Conservation (phyloP, 2,888 invertebrate species). For the Polymixis lichenea region DNA sequence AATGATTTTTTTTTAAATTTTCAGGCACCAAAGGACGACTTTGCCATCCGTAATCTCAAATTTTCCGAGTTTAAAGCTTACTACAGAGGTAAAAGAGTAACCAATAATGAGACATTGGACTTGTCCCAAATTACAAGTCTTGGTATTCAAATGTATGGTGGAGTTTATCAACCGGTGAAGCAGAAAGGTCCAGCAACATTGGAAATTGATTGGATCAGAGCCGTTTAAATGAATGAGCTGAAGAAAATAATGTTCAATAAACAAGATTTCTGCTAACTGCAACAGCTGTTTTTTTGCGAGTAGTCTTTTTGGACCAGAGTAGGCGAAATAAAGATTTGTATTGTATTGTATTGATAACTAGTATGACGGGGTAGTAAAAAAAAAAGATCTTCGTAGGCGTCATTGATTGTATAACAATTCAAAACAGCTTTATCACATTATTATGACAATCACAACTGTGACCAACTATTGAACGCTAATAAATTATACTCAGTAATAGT, state of each 20-base stretch:
- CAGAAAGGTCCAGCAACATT: slow-evolving; percentile 92
- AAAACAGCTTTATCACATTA: slow-evolving; percentile 1
- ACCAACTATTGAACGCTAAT: background rate
- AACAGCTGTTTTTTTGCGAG: slow-evolving; percentile 11
- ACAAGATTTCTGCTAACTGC: slow-evolving; percentile 24
- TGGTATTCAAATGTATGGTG: slow-evolving; percentile 92
- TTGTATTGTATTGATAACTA: slow-evolving; percentile 5
- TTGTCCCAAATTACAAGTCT: slow-evolving; percentile 90
- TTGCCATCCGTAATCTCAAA: slow-evolving; percentile 88
- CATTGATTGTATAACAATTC: background rate
- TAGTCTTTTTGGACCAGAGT: background rate
- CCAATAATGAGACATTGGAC: slow-evolving; percentile 90
- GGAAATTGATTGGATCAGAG: slow-evolving; percentile 91
- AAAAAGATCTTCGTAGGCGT: slow-evolving; percentile 10
- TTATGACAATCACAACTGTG: background rate
- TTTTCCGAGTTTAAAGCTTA: slow-evolving; percentile 91
- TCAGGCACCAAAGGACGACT: slow-evolving; percentile 89
- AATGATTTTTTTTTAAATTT: slow-evolving; percentile 63
- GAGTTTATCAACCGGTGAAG: slow-evolving; percentile 91
- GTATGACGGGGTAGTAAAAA: background rate
- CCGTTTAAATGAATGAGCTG: slow-evolving; percentile 71
- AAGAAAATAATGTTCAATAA: slow-evolving; percentile 33
- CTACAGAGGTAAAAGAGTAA: slow-evolving; percentile 90
- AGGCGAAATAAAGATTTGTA: background rate
- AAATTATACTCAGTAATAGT: slow-evolving; percentile 46